Evolutionary conservation across 2,888 invertebrate species (phyloP), one percentile per base, ranked within the genome.

Genomic region (Rhogogaster chlorosoma): DNA sequence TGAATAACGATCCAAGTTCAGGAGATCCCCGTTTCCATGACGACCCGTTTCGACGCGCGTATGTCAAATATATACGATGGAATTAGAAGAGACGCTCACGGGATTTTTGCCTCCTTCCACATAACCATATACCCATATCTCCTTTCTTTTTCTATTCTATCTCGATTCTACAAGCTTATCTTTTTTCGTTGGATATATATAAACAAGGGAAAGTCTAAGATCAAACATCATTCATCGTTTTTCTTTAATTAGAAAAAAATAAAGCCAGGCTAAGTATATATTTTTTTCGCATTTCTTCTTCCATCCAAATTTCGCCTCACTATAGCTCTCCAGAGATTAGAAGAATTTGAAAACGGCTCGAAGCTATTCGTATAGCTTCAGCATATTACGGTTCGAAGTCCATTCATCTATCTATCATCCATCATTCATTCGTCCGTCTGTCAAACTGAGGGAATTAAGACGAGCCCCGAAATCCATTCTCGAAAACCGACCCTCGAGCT

Each of bases 1-100:
- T 83, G 83, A 83, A 83, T 83, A 83, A 83, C 83, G 83, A 83
- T 83, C 83, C 83, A 57, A 83, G 83, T 83, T 67, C 83, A 38
- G 67, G 67, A 83, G 64, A 83, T 83, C 64, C 67, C 67, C 15
- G 83, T 83, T 57, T 38, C 67, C 45, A 83, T 67, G 83, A 45
- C 64, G 45, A 83, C 83, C 9, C 18, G 83, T 67, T 67, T 64
- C 67, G 67, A 67, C 45, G 83, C 83, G 83, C 67, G 83, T 83
- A 83, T 45, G 32, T 67, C 42, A 83, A 49, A 83, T 83, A 83
- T 80, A n/a, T 32, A 38, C 10, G 53, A 0, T 36, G 57, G 80
- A 80, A 80, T 80, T 38, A 61, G 36, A 80, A 36, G 26, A 36
- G 26, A 10, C 80, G 32, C 80, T 57, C 80, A 42, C 4, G 3